A percentile compares a stretch with the other conserved stretches of the same genome.
phyloP scores from a whole-genome alignment of 2,888 invertebrate genomes.

The Seira ritae region DNA sequence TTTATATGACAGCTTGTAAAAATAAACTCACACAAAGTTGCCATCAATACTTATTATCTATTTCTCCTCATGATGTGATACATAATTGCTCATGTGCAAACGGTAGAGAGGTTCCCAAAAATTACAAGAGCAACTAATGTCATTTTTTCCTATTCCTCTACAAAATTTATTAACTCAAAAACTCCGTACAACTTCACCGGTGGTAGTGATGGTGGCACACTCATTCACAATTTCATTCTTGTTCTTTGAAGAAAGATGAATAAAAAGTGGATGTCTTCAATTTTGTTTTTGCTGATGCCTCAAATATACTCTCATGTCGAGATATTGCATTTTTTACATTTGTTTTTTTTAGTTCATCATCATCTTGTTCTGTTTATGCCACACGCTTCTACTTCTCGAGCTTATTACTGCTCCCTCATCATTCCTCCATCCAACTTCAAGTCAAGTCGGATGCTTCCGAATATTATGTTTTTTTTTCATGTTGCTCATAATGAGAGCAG shows the following conservation, averaged over 20 bases:
- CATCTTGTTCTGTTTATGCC: conserved; percentile 40
- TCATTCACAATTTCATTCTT: neutral
- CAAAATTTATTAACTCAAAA: too few relatives aligned
- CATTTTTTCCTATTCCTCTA: neutral
- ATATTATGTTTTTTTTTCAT: conserved; percentile 10
- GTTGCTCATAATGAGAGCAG: conserved; percentile 57
- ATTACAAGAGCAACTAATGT: neutral
- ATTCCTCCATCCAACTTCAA: conserved; percentile 20
- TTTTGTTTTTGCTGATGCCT: too few relatives aligned
- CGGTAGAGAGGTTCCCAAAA: neutral
- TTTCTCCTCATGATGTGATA: too few relatives aligned
- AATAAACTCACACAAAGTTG: neutral
- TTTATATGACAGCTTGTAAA: neutral
- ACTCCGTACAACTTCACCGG: too few relatives aligned
- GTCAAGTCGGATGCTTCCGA: too few relatives aligned
- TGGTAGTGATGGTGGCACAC: too few relatives aligned
- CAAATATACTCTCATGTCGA: too few relatives aligned
- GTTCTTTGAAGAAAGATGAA: neutral
- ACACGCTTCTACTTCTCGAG: neutral
- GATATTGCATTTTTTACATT: too few relatives aligned
- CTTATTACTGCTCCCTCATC: conserved; percentile 57
- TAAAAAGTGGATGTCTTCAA: neutral
- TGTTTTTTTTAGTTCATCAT: too few relatives aligned
- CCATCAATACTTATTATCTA: neutral
- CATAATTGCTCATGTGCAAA: neutral